Evolutionary conservation across 2,113 vertebrate genomes (phyloP).

Genomic region (Rhinoptilus africanus): DNA sequence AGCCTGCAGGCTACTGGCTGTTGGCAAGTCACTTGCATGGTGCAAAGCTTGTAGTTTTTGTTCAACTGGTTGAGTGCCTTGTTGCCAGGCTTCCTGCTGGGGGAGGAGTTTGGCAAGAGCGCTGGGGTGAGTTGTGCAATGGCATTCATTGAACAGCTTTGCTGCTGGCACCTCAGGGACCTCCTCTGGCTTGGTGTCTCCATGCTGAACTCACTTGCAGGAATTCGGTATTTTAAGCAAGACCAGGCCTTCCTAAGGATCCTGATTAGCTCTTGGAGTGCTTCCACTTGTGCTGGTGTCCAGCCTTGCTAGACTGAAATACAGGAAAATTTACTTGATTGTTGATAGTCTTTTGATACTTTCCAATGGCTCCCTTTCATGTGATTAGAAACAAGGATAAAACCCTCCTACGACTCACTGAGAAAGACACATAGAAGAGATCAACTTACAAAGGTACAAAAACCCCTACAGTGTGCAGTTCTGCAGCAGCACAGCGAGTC

Average conservation of each 20-base stretch:
- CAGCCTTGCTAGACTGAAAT: neutral
- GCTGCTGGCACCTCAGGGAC: neutral
- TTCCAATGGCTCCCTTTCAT: neutral
- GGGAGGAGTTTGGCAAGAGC: conserved; percentile 6
- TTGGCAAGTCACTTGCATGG: neutral
- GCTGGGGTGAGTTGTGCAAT: neutral
- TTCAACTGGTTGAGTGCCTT: conserved; percentile 23
- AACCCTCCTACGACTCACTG: neutral
- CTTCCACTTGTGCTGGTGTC: neutral
- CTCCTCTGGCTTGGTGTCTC: neutral
- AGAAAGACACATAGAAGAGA: neutral
- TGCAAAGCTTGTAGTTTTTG: conserved; percentile 49
- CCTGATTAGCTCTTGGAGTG: neutral
- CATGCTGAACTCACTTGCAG: neutral
- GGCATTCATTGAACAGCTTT: neutral
- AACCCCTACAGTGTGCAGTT: neutral
- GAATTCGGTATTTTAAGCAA: neutral
- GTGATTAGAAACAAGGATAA: neutral
- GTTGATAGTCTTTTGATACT: neutral
- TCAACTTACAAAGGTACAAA: neutral
- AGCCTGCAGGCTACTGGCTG: conserved; percentile 13
- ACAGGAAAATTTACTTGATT: neutral
- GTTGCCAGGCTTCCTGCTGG: conserved; percentile 10
- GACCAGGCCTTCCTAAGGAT: neutral
- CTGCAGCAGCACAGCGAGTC: neutral